Conservation (phyloP, 1,140 invertebrate genomes). For the Halictus rubicundus region DNA sequence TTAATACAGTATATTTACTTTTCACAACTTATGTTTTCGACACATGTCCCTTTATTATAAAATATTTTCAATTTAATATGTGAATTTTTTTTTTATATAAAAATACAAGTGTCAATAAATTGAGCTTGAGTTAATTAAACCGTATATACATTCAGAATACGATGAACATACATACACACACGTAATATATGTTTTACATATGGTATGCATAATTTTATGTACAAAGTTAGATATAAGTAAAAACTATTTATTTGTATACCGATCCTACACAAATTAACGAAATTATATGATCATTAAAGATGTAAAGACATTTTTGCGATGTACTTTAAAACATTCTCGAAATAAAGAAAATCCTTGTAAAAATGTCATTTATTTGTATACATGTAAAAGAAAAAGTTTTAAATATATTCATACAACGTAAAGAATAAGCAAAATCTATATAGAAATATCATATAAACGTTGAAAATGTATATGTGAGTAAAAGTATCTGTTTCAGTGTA, state of each 20-base stretch:
- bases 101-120: constrained; percentile 4
- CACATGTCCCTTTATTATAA: not conserved
- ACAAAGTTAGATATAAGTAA: constrained; percentile 34
- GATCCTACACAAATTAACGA: constrained; percentile 4
- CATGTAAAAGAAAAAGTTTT: not conserved
- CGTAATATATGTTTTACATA: constrained; percentile 2
- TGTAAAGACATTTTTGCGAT: constrained; percentile 16
- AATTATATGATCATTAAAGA: constrained; percentile 2
- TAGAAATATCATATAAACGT: constrained; percentile 5
- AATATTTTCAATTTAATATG: not conserved
- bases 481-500: constrained; percentile 5
- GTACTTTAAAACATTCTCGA: constrained; percentile 36
- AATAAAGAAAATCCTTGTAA: constrained; percentile 32
- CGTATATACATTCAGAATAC: not conserved
- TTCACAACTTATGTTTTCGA: not conserved
- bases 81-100: constrained; percentile 5
- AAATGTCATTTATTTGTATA: not conserved
- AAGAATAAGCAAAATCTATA: constrained; percentile 1
- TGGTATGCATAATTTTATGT: constrained; percentile 34
- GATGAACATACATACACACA: not conserved
- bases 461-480: constrained; percentile 4
- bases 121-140: not conserved
- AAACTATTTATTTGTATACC: constrained; percentile 39
- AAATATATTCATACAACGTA: not conserved
- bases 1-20: not conserved